A percentile compares a stretch with the other conserved stretches of the same genome.
These are phyloP conservation scores for Sphaerophoria rueppellii DNA, from an alignment of 2,888 invertebrate species.

Conservation along the genomic window DNA sequence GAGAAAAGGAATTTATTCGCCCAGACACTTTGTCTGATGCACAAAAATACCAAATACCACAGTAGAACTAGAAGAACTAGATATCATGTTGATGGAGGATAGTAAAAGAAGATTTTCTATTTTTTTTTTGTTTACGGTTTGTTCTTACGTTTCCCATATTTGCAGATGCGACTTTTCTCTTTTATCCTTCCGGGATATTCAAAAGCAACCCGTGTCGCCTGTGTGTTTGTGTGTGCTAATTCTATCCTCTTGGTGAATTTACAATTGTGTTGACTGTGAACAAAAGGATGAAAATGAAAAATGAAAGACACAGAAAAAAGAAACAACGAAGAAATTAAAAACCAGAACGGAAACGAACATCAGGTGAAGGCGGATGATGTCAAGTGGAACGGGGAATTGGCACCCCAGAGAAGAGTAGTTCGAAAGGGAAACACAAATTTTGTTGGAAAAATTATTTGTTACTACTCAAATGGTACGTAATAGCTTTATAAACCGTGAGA, in stretches of 20 bases:
- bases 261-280: constrained; percentile 43
- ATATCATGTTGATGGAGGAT: constrained; percentile 8
- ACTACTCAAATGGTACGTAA: too few species aligned
- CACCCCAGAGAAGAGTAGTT: background rate
- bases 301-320: background rate
- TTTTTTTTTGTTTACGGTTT: background rate
- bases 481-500: too few species aligned
- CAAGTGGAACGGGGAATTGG: constrained; percentile 26
- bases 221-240: constrained; percentile 40
- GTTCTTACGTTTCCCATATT: constrained; percentile 28
- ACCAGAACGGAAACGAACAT: constrained; percentile 32
- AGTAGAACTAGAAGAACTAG: constrained; percentile 1
- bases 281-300: constrained; percentile 30
- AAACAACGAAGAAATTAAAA: constrained; percentile 2
- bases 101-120: background rate
- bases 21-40: constrained; percentile 60
- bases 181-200: constrained; percentile 63
- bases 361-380: constrained; percentile 21
- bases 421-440: too few species aligned
- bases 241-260: constrained; percentile 28
- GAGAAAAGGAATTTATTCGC: constrained; percentile 13
- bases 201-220: background rate
- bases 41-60: background rate
- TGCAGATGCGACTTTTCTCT: constrained; percentile 27
- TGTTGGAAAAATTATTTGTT: too few species aligned